Evolutionary conservation across 2,888 invertebrate species (phyloP).

Genomic region (Cremastinae sp.): DNA sequence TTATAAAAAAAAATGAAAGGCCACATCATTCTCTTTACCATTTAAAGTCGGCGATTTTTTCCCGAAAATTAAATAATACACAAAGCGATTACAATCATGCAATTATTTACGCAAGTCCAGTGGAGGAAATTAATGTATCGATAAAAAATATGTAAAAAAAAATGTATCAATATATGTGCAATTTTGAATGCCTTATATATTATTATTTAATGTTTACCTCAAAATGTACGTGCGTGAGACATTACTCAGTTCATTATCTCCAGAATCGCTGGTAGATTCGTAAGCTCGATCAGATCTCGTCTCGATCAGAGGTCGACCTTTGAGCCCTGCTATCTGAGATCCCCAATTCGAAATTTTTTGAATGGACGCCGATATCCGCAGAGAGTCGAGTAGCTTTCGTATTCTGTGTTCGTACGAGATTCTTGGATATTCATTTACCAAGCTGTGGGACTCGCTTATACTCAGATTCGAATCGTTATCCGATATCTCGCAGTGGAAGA

Average conservation of each 20-base stretch:
- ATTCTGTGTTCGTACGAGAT: constrained; percentile 81
- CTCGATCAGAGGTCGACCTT: constrained; percentile 75
- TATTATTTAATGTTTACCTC: constrained; percentile 75
- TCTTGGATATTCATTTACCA: constrained; percentile 77
- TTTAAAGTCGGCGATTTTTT: not conserved
- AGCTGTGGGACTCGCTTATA: constrained; percentile 77
- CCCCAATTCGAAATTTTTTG: constrained; percentile 86
- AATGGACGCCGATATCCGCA: constrained; percentile 93
- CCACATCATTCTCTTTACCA: not conserved
- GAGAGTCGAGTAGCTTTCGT: constrained; percentile 88
- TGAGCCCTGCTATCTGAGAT: constrained; percentile 81
- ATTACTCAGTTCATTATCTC: constrained; percentile 79
- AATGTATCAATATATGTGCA: constrained; percentile 40
- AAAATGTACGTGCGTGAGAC: constrained; percentile 82
- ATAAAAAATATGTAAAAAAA: constrained; percentile 10
- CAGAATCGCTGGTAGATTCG: constrained; percentile 71
- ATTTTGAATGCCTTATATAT: constrained; percentile 1
- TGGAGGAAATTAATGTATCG: not conserved
- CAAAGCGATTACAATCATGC: constrained; percentile 51
- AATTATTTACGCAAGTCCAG: constrained; percentile 7
- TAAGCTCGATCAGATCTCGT: constrained; percentile 66
- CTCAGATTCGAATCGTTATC: constrained; percentile 74
- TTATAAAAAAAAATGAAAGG: constrained; percentile 20
- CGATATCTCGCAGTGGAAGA: constrained; percentile 89
- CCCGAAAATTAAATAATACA: constrained; percentile 6